Base-by-base conservation (phyloP, 2,797 vertebrate species). In the Arnoldichthys spilopterus region DNA sequence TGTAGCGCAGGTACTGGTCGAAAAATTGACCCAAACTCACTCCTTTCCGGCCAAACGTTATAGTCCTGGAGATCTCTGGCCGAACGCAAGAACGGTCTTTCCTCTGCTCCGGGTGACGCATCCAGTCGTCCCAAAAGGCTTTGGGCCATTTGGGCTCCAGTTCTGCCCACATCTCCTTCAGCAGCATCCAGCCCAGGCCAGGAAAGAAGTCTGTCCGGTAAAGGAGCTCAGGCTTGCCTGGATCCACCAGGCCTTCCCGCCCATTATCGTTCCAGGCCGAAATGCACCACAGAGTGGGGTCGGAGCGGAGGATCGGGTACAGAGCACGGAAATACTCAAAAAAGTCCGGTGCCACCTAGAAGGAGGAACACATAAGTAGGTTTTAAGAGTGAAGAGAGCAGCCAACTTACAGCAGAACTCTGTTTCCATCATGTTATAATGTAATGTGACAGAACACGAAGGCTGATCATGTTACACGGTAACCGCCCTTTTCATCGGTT, bases 261-360 rank as follows among this genome's bases (percentile, higher is more conserved):
- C 98, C 98, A 0, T 99, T 99, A 61, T 99, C 98, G 0, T 99
- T 97, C 98, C 98, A 99, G 0, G 98, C 97, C 0, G 98, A 99
- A 16, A 95, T 87, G 9, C 98, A 99, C 98, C 97, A 98, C 0
- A 99, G 87, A 0, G 85, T 94, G 0, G 89, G 91, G 22, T 99
- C 98, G 0, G 82, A 22, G 0, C 30, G 77, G 12, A 99, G 83
- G 51, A 98, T 85, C 0, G 95, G 95, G 45, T 97, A 90, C 0
- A 95, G 89, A 0, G 96, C 96, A 7, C 93, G 93, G 89, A 99
- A 99, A n/a, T 99, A 99, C 88, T 99, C 97, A 0, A 96, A 99
- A 51, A 99, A 99, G 85, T 99, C 98, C 0, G 96, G 94, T 0
- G 97, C 96, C 51, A 99, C 95, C 94, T 94, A 37, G 43, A 84